Conservation (phyloP, 2,113 vertebrate species). For the Acrocephalus kingi region DNA sequence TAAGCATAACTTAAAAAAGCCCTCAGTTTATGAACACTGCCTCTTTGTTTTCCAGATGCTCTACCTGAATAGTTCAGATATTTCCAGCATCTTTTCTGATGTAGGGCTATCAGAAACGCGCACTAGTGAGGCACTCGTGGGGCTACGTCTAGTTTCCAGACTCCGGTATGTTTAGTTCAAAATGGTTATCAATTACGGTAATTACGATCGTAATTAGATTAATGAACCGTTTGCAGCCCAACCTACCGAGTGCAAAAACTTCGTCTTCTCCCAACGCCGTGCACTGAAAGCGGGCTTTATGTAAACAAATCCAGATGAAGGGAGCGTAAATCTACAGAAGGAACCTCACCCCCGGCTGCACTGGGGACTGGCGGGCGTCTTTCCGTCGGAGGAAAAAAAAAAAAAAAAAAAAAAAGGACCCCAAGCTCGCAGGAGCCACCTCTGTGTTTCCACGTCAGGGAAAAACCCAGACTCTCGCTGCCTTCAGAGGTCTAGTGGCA, state of each 20-base stretch:
- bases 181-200: conserved; percentile 81
- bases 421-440: conserved; percentile 71
- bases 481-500: conserved; percentile 68
- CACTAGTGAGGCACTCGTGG: conserved; percentile 23
- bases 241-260: conserved; percentile 75
- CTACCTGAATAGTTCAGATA: conserved; percentile 41
- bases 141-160: conserved; percentile 61
- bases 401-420: conserved; percentile 23
- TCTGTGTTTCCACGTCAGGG: conserved; percentile 70
- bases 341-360: conserved; percentile 60
- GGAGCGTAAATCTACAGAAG: conserved; percentile 63
- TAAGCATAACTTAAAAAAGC: conserved; percentile 57
- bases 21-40: conserved; percentile 46
- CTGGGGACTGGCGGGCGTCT: conserved; percentile 39
- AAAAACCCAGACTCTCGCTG: conserved; percentile 38
- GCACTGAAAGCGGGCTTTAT: conserved; percentile 62
- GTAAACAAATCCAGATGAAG: conserved; percentile 75
- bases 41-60: conserved; percentile 70
- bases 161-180: conserved; percentile 68
- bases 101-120: conserved; percentile 34
- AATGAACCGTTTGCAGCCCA: conserved; percentile 76
- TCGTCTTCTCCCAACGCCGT: conserved; percentile 57
- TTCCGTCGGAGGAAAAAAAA: conserved; percentile 42
- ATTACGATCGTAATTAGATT: conserved; percentile 82
- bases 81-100: conserved; percentile 45